A percentile compares a stretch with the other conserved stretches of the same genome.
phyloP scores from a whole-genome alignment of 2,888 invertebrate species.

The Drosophila buzzatii region DNA sequence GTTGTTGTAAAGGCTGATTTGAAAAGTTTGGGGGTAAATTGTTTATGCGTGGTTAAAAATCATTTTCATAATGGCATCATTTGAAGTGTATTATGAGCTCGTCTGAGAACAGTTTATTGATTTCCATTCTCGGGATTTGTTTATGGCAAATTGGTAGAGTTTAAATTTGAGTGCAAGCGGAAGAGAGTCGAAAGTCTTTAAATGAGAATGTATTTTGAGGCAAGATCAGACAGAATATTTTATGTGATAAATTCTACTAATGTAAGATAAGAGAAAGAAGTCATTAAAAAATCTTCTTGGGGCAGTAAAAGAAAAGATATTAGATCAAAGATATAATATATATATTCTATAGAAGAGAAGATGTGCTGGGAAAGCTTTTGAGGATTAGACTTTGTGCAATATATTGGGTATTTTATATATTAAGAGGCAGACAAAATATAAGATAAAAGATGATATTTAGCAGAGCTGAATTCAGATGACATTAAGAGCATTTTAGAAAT shows the following conservation, averaged over 20 bases:
- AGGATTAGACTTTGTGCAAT: no score
- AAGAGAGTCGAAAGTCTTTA: background rate
- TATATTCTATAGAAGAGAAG: background rate
- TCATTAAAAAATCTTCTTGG: no score
- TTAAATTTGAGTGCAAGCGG: background rate
- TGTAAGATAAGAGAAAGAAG: no score
- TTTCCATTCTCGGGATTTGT: conserved; percentile 27
- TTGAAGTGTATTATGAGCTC: conserved; percentile 50
- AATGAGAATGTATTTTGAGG: background rate
- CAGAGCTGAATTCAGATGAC: no score
- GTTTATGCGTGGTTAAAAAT: conserved; percentile 46
- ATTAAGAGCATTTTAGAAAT: no score
- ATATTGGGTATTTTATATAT: no score
- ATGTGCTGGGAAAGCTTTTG: background rate
- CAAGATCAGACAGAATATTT: no score
- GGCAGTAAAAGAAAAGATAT: no score
- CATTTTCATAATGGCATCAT: conserved; percentile 30
- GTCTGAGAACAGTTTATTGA: conserved; percentile 44
- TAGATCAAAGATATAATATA: no score
- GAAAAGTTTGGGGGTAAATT: conserved; percentile 58
- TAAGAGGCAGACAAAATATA: no score
- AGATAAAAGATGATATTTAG: no score
- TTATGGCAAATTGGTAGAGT: conserved; percentile 8
- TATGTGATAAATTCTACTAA: no score
- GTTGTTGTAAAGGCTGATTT: conserved; percentile 61